A percentile compares a stretch with the other conserved stretches of the same genome.
Conservation (phyloP, 2,888 invertebrate species). For the Hemaris fuciformis region DNA sequence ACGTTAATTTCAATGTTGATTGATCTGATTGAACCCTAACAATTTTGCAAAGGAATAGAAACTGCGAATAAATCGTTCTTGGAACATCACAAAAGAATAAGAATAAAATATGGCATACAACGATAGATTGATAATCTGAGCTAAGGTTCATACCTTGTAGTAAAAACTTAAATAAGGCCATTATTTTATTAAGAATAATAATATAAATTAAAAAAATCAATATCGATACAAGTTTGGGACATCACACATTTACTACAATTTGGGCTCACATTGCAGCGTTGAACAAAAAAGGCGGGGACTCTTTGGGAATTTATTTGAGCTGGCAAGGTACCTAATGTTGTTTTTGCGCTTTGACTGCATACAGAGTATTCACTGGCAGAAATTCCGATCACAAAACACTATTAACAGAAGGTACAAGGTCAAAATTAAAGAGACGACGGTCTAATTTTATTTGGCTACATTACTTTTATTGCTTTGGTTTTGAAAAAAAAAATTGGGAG, state of each 20-base stretch:
- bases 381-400: slow-evolving; percentile 9
- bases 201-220: not conserved
- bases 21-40: too few relatives aligned
- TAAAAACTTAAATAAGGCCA: not conserved
- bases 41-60: too few relatives aligned
- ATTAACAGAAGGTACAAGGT: not conserved
- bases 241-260: slow-evolving; percentile 50
- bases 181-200: not conserved
- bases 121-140: not conserved
- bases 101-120: not conserved
- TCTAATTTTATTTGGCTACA: too few relatives aligned
- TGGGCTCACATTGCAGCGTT: slow-evolving; percentile 49
- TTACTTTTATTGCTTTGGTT: not conserved
- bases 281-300: slow-evolving; percentile 57
- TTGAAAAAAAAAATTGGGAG: not conserved
- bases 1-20: not conserved
- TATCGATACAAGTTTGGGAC: slow-evolving; percentile 17
- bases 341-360: slow-evolving; percentile 47
- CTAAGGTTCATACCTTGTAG: not conserved
- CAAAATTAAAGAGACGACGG: not conserved
- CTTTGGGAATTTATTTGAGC: slow-evolving; percentile 71
- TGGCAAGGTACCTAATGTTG: slow-evolving; percentile 48
- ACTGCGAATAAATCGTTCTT: too few relatives aligned
- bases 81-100: not conserved
- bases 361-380: slow-evolving; percentile 11